These are phyloP conservation scores for Otus sunia DNA, from an alignment of 2,113 vertebrate species.

Conservation along the genomic window DNA sequence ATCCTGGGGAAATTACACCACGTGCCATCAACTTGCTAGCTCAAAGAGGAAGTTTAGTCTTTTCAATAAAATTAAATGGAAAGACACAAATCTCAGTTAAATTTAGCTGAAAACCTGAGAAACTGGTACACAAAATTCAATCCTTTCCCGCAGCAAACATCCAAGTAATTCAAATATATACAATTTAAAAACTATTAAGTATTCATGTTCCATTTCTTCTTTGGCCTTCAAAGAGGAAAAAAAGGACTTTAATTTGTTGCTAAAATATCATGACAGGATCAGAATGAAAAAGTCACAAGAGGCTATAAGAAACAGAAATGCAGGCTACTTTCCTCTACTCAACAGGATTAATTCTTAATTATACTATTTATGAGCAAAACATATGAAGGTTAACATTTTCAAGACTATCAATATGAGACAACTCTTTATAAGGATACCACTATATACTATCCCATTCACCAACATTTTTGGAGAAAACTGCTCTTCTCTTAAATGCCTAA, in stretches of 20 bases:
- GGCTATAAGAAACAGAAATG: fast-evolving
- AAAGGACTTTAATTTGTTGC: background rate
- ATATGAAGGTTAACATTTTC: background rate
- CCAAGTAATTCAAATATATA: background rate
- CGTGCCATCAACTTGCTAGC: background rate
- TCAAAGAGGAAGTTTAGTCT: background rate
- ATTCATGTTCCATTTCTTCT: background rate
- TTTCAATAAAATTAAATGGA: background rate
- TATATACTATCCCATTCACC: background rate
- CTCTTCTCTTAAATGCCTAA: background rate
- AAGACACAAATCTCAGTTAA: background rate
- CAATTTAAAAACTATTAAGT: background rate
- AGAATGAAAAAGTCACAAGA: background rate
- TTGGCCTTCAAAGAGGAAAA: background rate
- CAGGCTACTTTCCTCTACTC: background rate
- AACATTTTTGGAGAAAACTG: background rate
- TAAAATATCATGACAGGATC: background rate
- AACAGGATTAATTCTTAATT: background rate
- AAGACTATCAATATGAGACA: background rate
- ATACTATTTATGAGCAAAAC: background rate
- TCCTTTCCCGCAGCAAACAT: background rate
- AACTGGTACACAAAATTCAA: background rate
- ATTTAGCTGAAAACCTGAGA: background rate
- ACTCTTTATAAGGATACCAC: background rate
- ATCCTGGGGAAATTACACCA: background rate